phyloP scores from a whole-genome alignment of 2,888 invertebrate species.

The Aelia acuminata region DNA sequence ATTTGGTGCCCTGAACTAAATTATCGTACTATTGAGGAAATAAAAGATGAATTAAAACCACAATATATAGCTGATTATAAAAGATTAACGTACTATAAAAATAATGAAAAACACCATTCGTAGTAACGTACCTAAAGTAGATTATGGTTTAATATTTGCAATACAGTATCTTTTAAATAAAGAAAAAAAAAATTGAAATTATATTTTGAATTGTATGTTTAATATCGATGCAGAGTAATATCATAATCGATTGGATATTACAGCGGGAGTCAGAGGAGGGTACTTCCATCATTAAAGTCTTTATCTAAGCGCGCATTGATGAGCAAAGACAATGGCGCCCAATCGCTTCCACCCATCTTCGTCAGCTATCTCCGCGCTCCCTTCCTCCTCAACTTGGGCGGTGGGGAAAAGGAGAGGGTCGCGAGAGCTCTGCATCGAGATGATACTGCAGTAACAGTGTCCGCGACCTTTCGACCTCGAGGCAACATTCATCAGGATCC shows the following conservation, averaged over 20 bases:
- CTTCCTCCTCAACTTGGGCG: neutral
- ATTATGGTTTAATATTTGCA: too few species aligned
- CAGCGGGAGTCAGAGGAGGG: neutral
- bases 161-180: too few species aligned
- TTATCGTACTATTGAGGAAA: too few species aligned
- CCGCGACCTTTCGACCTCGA: neutral
- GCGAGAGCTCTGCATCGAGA: neutral
- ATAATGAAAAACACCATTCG: too few species aligned
- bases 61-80: too few species aligned
- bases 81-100: too few species aligned
- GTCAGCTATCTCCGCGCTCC: neutral
- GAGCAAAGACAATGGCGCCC: neutral
- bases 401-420: neutral
- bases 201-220: too few species aligned
- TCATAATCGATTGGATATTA: neutral
- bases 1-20: too few species aligned
- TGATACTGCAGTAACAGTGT: neutral
- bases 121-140: too few species aligned
- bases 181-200: too few species aligned
- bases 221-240: neutral
- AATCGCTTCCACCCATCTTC: neutral
- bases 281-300: neutral
- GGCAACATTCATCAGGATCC: conserved; percentile 1
- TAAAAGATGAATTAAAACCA: too few species aligned
- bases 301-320: neutral